phyloP scores from a whole-genome alignment of 2,113 vertebrate species.

The Chionodraco myersi region DNA sequence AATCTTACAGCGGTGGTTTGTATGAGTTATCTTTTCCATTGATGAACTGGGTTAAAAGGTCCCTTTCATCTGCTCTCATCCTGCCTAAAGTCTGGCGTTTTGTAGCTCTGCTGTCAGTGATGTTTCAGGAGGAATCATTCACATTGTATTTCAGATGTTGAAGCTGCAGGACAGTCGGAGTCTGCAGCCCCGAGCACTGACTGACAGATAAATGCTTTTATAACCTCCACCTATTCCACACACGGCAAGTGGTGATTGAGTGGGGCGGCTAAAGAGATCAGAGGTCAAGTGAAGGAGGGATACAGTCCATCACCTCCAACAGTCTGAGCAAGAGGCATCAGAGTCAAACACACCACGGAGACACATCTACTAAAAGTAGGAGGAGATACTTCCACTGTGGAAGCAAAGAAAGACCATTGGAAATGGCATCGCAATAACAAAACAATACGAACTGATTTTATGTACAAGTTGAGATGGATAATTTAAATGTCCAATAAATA shows the following conservation, averaged over 20 bases:
- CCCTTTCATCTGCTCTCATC: not conserved
- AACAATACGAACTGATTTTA: no score
- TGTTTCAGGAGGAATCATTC: not conserved
- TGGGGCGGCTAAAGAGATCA: slow-evolving; percentile 21
- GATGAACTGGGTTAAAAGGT: not conserved
- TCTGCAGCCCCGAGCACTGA: slow-evolving; percentile 8
- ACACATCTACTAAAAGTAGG: slow-evolving; percentile 36
- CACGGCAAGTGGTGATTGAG: slow-evolving; percentile 28
- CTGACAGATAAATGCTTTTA: slow-evolving; percentile 49
- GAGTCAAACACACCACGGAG: slow-evolving; percentile 20
- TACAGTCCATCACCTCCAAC: slow-evolving; percentile 38
- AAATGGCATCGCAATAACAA: no score
- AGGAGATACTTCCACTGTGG: not conserved
- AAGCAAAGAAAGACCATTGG: not conserved
- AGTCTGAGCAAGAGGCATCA: slow-evolving; percentile 11
- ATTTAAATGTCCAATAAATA: no score
- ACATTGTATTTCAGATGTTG: not conserved
- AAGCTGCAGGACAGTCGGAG: not conserved
- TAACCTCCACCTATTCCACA: slow-evolving; percentile 34
- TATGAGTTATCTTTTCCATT: not conserved
- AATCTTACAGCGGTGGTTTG: not conserved
- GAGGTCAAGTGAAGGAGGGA: slow-evolving; percentile 42
- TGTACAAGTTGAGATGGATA: no score
- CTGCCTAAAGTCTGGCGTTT: not conserved
- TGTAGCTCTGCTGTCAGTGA: not conserved